Percentiles rank a stretch among this genome's conserved stretches.
These are phyloP conservation scores for Egretta garzetta DNA, from an alignment of 2,113 vertebrate genomes.

Conservation along the genomic window DNA sequence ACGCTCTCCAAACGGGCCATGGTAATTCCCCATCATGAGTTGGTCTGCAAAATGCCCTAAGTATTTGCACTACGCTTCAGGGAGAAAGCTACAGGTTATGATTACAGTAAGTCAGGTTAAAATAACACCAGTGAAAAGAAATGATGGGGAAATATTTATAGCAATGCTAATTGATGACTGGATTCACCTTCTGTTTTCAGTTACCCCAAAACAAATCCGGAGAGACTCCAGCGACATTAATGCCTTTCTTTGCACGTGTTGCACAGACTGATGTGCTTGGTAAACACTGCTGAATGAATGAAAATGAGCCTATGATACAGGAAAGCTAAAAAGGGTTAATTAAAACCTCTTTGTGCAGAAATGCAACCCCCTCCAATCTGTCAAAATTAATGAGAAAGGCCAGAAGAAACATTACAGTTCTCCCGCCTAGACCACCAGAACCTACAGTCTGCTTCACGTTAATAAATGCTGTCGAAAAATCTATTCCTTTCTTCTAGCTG, in stretches of 20 bases:
- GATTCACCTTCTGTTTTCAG: neutral
- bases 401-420: conserved; percentile 47
- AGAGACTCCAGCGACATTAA: neutral
- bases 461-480: conserved; percentile 16
- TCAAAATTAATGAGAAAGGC: conserved; percentile 64
- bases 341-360: conserved; percentile 37
- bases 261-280: neutral
- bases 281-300: neutral
- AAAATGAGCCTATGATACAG: neutral
- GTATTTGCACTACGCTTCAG: neutral
- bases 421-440: conserved; percentile 38
- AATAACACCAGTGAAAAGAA: conserved; percentile 15
- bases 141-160: neutral
- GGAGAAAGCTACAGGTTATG: neutral
- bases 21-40: neutral
- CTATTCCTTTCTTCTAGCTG: neutral
- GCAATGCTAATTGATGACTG: neutral
- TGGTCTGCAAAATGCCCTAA: neutral
- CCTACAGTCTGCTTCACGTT: neutral
- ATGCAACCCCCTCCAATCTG: conserved; percentile 59
- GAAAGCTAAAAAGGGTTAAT: conserved; percentile 8
- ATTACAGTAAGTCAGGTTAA: neutral
- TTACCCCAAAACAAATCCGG: neutral
- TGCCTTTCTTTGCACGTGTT: neutral
- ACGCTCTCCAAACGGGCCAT: neutral